Evolutionary conservation across 2,113 vertebrate species (phyloP).

Genomic region (Ranitomeya variabilis): DNA sequence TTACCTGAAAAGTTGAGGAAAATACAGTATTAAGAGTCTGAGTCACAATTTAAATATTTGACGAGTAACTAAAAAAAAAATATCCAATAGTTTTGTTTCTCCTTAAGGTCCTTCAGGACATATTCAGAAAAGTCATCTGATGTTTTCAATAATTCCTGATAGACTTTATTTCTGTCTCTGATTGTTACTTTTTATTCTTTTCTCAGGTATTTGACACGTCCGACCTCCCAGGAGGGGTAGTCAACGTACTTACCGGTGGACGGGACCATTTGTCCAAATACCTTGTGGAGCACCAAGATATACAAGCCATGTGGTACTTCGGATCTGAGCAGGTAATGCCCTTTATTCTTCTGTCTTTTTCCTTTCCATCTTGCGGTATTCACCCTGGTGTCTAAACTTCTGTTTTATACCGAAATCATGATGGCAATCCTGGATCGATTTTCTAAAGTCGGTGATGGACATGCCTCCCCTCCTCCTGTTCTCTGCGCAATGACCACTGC

Average conservation of each 20-base stretch:
- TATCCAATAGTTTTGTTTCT: no score
- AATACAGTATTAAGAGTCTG: no score
- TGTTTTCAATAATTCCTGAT: no score
- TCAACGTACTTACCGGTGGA: conserved; percentile 80
- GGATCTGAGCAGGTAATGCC: conserved; percentile 78
- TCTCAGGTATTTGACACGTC: conserved; percentile 78
- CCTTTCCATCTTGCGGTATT: not conserved
- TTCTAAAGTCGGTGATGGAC: not conserved
- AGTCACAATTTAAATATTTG: no score
- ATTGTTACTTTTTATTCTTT: not conserved
- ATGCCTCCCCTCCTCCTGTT: not conserved
- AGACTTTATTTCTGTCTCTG: not conserved
- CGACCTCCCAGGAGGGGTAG: conserved; percentile 80
- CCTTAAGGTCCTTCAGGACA: no score
- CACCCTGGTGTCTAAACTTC: not conserved
- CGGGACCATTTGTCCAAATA: conserved; percentile 80
- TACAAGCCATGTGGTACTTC: conserved; percentile 90
- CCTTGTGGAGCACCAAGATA: conserved; percentile 84
- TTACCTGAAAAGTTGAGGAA: no score
- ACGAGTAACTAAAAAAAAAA: no score
- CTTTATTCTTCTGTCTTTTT: not conserved
- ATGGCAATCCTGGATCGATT: not conserved
- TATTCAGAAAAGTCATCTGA: no score
- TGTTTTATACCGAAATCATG: not conserved
- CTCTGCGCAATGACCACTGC: no score